Evolutionary conservation across 2,113 vertebrate species (phyloP).

Genomic region (Campylomormyrus tamandua): DNA sequence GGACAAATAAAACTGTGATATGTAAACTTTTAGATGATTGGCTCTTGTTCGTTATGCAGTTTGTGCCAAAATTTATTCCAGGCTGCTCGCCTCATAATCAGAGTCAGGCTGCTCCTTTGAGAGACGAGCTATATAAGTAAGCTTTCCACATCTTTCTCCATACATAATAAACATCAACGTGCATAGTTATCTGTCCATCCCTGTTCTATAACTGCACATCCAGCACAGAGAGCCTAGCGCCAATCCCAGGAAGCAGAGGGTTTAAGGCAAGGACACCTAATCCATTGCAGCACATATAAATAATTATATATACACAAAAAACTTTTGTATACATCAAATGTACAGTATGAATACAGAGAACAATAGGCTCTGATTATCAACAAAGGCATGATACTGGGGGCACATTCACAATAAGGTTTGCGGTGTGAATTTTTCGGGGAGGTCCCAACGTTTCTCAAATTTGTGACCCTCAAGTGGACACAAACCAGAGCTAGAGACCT

Average conservation of each 20-base stretch:
- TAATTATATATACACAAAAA: neutral
- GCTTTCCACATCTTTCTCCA: neutral
- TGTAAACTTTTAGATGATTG: neutral
- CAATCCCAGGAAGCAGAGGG: neutral
- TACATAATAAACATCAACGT: neutral
- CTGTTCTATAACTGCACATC: neutral
- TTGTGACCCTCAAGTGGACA: neutral
- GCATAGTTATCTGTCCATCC: neutral
- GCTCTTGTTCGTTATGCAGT: neutral
- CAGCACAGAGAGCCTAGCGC: neutral
- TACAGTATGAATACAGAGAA: neutral
- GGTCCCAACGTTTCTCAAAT: neutral
- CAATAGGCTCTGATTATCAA: neutral
- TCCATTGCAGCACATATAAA: neutral
- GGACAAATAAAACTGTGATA: neutral
- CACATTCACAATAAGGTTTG: neutral
- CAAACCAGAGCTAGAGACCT: neutral
- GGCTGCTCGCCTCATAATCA: neutral
- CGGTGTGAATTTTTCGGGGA: neutral
- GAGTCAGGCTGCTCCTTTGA: neutral
- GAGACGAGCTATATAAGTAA: neutral
- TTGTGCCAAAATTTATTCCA: neutral
- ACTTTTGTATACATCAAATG: neutral
- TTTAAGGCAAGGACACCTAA: neutral
- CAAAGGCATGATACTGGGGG: neutral